Evolutionary conservation across 2,888 invertebrate genomes (phyloP).

Genomic region (Penaeus monodon): DNA sequence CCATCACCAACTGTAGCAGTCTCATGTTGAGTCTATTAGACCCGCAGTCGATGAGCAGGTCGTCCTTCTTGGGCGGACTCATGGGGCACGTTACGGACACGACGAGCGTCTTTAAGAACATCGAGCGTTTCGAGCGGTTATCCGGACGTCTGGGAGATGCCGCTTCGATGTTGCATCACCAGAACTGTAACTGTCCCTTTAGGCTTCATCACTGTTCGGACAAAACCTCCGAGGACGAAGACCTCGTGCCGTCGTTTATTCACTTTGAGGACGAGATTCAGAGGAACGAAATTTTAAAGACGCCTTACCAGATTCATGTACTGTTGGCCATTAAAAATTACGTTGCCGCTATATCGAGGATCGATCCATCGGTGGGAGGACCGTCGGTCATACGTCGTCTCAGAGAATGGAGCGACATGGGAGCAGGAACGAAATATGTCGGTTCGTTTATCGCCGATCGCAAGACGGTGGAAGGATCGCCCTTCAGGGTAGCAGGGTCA

Average conservation of each 20-base stretch:
- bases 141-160: neutral
- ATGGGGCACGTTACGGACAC: slow-evolving; percentile 6
- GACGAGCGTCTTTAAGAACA: neutral
- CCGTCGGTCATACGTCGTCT: neutral
- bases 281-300: neutral
- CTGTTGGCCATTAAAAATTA: slow-evolving; percentile 4
- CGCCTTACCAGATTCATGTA: neutral
- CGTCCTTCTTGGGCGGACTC: neutral
- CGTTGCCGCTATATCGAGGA: neutral
- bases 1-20: neutral
- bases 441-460: neutral
- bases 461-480: neutral
- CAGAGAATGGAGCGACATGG: neutral
- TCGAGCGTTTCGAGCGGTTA: neutral
- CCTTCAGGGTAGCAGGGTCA: neutral
- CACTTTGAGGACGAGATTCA: neutral
- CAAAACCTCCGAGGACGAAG: neutral
- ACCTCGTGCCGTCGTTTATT: neutral
- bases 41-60: neutral
- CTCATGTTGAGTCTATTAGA: neutral
- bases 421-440: neutral
- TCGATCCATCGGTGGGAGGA: neutral
- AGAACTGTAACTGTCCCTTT: neutral
- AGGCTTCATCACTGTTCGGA: neutral
- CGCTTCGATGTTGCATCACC: neutral